Percentiles rank a stretch among this genome's conserved stretches.
These are phyloP conservation scores for Tetranychus truncatus DNA, from an alignment of 2,888 invertebrate genomes.

Conservation along the genomic window DNA sequence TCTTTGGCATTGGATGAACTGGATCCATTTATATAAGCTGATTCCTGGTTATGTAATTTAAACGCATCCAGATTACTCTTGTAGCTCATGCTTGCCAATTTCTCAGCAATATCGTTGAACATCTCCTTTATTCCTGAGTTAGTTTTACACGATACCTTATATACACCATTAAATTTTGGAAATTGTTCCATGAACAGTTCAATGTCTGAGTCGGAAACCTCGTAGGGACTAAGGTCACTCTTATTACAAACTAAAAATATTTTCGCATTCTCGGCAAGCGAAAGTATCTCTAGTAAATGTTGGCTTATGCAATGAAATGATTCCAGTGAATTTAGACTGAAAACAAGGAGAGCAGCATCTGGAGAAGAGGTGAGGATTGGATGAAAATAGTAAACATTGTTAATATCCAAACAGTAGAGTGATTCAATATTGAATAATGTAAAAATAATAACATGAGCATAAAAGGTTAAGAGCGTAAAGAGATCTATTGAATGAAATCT, in stretches of 20 bases:
- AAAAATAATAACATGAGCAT: too few species aligned
- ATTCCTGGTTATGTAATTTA: slow-evolving; percentile 16
- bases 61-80: slow-evolving; percentile 19
- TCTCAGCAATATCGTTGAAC: slow-evolving; percentile 21
- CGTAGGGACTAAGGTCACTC: slow-evolving; percentile 46
- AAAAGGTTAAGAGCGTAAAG: too few species aligned
- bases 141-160: slow-evolving; percentile 22
- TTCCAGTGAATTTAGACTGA: slow-evolving; percentile 70
- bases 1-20: not conserved
- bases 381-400: not conserved
- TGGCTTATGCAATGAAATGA: slow-evolving; percentile 81
- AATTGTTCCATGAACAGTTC: slow-evolving; percentile 58
- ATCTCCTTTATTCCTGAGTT: slow-evolving; percentile 20
- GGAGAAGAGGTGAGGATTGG: not conserved
- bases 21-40: not conserved
- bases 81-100: slow-evolving; percentile 16
- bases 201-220: slow-evolving; percentile 63
- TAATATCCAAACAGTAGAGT: not conserved
- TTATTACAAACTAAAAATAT: slow-evolving; percentile 88
- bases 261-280: slow-evolving; percentile 82
- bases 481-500: too few species aligned
- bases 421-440: too few species aligned
- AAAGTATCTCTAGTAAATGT: slow-evolving; percentile 76
- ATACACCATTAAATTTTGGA: slow-evolving; percentile 22
- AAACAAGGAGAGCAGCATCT: slow-evolving; percentile 78